These are phyloP conservation scores for Oncorhynchus tshawytscha DNA, from an alignment of 2,113 vertebrate genomes.

Conservation along the genomic window DNA sequence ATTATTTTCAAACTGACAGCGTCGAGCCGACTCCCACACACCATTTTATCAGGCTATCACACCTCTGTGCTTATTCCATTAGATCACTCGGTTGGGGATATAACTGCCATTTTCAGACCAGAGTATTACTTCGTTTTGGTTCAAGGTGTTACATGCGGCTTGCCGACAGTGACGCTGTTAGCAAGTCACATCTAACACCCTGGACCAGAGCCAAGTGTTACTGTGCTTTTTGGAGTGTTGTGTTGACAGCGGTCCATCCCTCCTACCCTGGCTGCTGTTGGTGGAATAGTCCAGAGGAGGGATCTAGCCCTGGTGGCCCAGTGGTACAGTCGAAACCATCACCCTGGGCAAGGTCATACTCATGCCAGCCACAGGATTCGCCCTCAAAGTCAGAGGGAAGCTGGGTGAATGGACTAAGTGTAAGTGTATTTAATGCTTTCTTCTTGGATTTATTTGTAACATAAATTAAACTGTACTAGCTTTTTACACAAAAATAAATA, in stretches of 20 bases:
- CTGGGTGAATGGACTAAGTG: conserved; percentile 59
- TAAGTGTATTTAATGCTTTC: too few relatives aligned
- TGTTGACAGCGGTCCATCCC: not conserved
- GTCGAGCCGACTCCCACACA: not conserved
- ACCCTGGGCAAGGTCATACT: conserved; percentile 72
- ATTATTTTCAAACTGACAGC: conserved; percentile 12
- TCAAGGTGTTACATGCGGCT: not conserved
- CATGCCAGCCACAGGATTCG: conserved; percentile 81
- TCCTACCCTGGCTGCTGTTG: conserved; percentile 75
- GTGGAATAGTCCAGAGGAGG: conserved; percentile 80
- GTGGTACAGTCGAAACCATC: conserved; percentile 83
- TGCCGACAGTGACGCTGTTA: not conserved
- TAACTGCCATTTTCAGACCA: not conserved
- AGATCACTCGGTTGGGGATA: too few relatives aligned
- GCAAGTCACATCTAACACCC: not conserved
- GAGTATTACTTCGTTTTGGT: not conserved
- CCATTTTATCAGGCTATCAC: conserved; percentile 2
- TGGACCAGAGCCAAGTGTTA: not conserved
- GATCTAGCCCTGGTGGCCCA: conserved; percentile 67
- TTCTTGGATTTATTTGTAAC: too few relatives aligned
- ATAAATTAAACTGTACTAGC: too few relatives aligned
- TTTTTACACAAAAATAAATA: too few relatives aligned
- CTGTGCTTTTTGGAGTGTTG: not conserved
- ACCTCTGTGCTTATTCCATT: conserved; percentile 7
- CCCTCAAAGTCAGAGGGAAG: conserved; percentile 82